These are phyloP conservation scores for Archilochus colubris DNA, from an alignment of 2,113 vertebrate species.

Conservation along the genomic window DNA sequence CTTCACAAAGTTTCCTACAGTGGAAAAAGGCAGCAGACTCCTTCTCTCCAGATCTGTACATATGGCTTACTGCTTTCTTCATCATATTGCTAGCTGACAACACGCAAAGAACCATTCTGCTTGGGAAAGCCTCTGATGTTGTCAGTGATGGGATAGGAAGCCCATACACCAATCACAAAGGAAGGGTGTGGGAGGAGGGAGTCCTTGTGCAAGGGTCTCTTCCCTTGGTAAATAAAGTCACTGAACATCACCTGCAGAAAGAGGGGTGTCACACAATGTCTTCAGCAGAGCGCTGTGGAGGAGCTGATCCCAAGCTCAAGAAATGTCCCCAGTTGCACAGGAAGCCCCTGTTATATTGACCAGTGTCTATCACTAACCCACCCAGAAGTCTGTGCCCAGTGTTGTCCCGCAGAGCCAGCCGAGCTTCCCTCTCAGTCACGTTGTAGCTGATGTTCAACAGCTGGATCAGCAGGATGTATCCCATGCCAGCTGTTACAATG, in stretches of 20 bases:
- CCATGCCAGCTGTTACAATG: slow-evolving; percentile 88
- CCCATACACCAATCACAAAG: neutral
- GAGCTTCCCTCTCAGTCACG: slow-evolving; percentile 91
- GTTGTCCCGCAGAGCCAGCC: slow-evolving; percentile 86
- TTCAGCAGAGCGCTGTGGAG: slow-evolving; percentile 61
- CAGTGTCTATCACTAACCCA: slow-evolving; percentile 90
- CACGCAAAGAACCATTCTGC: neutral
- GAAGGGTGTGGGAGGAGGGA: neutral
- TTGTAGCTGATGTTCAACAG: slow-evolving; percentile 95
- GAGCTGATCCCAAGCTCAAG: slow-evolving; percentile 77
- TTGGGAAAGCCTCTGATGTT: slow-evolving; percentile 4
- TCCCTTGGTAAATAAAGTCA: slow-evolving; percentile 21
- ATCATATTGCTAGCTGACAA: neutral
- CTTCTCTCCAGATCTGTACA: neutral
- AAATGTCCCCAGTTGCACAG: slow-evolving; percentile 91
- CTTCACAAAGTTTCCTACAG: neutral
- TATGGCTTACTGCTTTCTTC: slow-evolving; percentile 52
- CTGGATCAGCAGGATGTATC: slow-evolving; percentile 91
- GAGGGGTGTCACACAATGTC: slow-evolving; percentile 82
- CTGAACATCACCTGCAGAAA: neutral
- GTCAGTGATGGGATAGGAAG: neutral
- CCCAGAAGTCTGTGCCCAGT: slow-evolving; percentile 80
- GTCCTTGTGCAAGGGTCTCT: neutral
- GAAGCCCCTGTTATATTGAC: slow-evolving; percentile 86
- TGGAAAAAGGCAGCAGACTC: neutral